Evolutionary conservation across 2,888 invertebrate genomes (phyloP), one percentile per base, ranked within the genome.

Genomic region (Antheraea assamensis): DNA sequence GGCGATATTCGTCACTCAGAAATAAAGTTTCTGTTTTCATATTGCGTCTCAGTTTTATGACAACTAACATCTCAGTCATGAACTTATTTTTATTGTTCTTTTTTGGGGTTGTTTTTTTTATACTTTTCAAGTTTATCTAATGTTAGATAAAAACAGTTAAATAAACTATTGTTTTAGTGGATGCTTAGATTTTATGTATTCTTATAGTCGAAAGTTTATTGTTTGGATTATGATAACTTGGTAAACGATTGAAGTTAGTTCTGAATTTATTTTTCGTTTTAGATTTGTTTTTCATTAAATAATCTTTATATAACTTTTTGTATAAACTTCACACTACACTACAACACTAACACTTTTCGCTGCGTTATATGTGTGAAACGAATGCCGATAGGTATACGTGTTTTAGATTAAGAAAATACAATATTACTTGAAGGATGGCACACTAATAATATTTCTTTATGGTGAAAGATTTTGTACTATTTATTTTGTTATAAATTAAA

Each of bases 111-210:
- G n/a, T 58, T 42, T 24, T 70, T 61, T 73, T 73, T 73, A 73
- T 70, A 70, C 68, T 30, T 70, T 73, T 58, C n/a, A 73, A 73
- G 70, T 70, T 73, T 73, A 73, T 73, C 73, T 73, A 47, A 70
- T 42, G 47, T 70, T 70, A 70, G 70, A 73, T 55, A 68, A 73
- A 68, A 72, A 72, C 49, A 55, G 68, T 73, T 70, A 70, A 66
- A 66, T 66, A 66, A 66, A 68, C 68, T 68, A 68, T 68, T 35
- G 31, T 68, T 35, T 68, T 68, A 68, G 68, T 68, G 68, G 21
- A 13, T 31, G 21, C 35, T 68, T 35, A 68, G 13, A 68, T 68
- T 68, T 68, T 68, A 35, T 68, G 35, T 35, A n/a, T 35, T 68
- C 21, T 68, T 68, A 64, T 27, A 30, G 61, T 30, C 61, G 30